Evolutionary conservation across 2,888 invertebrate species (phyloP).

Genomic region (Allolobophora icterica): DNA sequence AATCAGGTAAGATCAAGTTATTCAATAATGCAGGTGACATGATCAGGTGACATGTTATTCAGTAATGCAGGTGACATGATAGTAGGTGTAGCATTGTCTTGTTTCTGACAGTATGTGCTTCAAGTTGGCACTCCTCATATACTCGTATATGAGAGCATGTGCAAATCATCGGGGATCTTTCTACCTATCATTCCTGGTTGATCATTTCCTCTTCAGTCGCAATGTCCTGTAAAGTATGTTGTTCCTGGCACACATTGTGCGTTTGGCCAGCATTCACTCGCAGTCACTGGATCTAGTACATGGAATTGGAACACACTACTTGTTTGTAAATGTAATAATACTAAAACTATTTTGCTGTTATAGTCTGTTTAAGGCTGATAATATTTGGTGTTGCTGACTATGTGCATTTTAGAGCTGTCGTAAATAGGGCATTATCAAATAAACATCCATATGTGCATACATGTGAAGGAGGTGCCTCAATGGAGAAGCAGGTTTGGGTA

Average conservation of each 20-base stretch:
- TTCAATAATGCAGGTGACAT: background rate
- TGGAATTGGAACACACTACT: too few species aligned
- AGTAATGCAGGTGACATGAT: background rate
- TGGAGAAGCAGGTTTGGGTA: too few species aligned
- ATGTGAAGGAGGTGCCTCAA: too few species aligned
- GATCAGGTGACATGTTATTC: background rate
- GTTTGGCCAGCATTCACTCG: background rate
- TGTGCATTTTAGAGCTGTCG: background rate
- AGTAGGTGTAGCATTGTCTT: background rate
- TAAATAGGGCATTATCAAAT: background rate
- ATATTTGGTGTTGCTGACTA: too few species aligned
- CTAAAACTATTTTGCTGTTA: background rate
- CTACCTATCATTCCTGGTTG: too few species aligned
- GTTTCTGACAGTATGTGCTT: too few species aligned
- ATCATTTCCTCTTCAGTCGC: too few species aligned
- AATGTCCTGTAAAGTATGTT: background rate
- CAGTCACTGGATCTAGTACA: background rate
- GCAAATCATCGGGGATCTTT: background rate
- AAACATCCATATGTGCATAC: conserved; percentile 19
- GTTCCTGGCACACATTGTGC: background rate
- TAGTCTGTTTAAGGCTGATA: background rate
- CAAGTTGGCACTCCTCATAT: background rate
- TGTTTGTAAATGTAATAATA: background rate
- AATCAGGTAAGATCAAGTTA: background rate
- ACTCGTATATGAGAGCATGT: background rate